Evolutionary conservation across 2,113 vertebrate species (phyloP).

Genomic region (Loxodonta africana): DNA sequence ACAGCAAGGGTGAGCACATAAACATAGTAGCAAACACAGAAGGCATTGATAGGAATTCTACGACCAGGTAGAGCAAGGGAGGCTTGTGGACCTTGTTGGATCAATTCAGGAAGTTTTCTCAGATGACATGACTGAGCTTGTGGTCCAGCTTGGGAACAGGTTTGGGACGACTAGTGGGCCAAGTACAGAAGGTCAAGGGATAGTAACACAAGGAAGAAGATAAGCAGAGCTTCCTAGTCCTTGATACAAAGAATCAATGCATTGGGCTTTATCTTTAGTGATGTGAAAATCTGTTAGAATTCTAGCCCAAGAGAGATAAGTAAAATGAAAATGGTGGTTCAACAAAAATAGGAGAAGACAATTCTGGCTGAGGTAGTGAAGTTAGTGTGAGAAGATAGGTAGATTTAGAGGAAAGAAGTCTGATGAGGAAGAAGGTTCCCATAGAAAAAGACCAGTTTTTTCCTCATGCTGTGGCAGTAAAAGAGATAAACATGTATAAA

Average conservation of each 20-base stretch:
- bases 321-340: neutral
- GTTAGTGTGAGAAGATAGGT: neutral
- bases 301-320: neutral
- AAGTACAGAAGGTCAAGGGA: neutral
- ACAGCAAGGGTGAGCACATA: too few species aligned
- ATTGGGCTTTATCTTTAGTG: neutral
- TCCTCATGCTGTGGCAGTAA: neutral
- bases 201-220: neutral
- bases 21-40: fast-evolving
- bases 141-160: neutral
- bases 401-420: neutral
- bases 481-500: neutral
- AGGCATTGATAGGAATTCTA: neutral
- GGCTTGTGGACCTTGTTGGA: neutral
- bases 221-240: neutral
- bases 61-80: neutral
- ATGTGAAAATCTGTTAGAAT: neutral
- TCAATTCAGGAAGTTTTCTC: neutral
- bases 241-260: neutral
- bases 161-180: neutral
- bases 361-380: neutral
- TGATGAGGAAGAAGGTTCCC: neutral
- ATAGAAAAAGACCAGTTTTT: neutral
- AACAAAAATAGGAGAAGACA: neutral
- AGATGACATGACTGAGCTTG: neutral